These are phyloP conservation scores for Indicator indicator DNA, from an alignment of 2,113 vertebrate species.

Conservation along the genomic window DNA sequence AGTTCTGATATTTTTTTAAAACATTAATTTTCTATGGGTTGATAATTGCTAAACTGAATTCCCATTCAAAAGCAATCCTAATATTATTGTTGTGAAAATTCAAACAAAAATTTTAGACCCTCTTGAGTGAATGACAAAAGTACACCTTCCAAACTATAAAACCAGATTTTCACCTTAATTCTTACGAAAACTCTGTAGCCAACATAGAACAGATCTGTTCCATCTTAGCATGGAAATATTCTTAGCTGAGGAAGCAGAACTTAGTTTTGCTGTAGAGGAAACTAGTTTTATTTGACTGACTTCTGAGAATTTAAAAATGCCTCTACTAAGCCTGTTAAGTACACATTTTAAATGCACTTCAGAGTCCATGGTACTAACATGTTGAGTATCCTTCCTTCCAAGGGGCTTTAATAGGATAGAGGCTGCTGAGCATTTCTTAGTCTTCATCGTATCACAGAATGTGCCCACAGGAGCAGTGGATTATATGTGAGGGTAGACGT, in stretches of 20 bases:
- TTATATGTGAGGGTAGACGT: not conserved
- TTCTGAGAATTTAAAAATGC: not conserved
- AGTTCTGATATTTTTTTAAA: not conserved
- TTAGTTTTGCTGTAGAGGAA: not conserved
- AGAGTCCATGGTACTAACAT: not conserved
- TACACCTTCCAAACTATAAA: not conserved
- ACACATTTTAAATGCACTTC: not conserved
- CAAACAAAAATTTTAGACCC: not conserved
- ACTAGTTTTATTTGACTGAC: not conserved
- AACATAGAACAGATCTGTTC: not conserved
- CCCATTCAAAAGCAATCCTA: conserved; percentile 1
- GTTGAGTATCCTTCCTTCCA: not conserved
- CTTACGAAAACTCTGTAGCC: not conserved
- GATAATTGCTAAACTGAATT: conserved; percentile 11
- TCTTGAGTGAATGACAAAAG: not conserved
- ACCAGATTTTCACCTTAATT: not conserved
- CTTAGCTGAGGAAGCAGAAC: not conserved
- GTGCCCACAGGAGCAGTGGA: not conserved
- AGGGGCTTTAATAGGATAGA: not conserved
- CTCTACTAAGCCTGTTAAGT: not conserved
- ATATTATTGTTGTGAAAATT: conserved; percentile 20
- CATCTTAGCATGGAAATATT: not conserved
- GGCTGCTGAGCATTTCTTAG: not conserved
- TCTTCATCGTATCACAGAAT: not conserved
- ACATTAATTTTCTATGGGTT: not conserved